These are phyloP conservation scores for Frankliniella fusca DNA, from an alignment of 2,888 invertebrate species.

Conservation along the genomic window DNA sequence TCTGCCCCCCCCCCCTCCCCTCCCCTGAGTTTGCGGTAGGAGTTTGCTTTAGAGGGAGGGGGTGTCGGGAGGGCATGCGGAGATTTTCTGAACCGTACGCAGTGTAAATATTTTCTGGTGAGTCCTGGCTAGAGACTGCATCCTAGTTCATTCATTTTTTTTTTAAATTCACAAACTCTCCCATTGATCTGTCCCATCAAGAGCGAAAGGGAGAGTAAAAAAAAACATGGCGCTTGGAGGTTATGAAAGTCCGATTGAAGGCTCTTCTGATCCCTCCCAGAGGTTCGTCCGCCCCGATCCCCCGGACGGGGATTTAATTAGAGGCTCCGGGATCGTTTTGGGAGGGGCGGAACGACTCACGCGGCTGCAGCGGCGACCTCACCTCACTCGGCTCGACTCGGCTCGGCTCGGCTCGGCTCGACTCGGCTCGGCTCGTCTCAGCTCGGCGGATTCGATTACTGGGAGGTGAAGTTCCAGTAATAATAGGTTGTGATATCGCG, in stretches of 20 bases:
- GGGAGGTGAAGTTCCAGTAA: constrained; percentile 14
- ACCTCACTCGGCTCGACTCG: not conserved
- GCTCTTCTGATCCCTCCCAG: not conserved
- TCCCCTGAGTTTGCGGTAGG: too few species aligned
- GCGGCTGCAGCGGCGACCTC: not conserved
- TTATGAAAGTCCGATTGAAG: not conserved
- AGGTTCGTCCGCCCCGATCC: not conserved
- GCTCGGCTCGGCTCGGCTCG: not conserved
- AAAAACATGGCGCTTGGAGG: too few species aligned
- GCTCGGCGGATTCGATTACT: constrained; percentile 18
- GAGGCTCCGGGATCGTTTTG: constrained; percentile 5
- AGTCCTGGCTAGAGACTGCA: too few species aligned
- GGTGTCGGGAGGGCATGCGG: too few species aligned
- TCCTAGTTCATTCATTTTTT: too few species aligned
- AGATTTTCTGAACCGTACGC: too few species aligned
- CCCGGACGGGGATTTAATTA: not conserved
- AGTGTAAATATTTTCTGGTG: too few species aligned
- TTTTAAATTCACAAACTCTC: too few species aligned
- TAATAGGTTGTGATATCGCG: constrained; percentile 20
- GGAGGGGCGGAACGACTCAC: not conserved
- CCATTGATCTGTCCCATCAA: too few species aligned
- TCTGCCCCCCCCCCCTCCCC: too few species aligned
- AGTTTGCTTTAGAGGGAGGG: too few species aligned
- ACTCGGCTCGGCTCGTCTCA: not conserved
- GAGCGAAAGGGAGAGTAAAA: too few species aligned